Evolutionary conservation across 2,888 invertebrate species (phyloP).

Genomic region (Isoperla grammatica): DNA sequence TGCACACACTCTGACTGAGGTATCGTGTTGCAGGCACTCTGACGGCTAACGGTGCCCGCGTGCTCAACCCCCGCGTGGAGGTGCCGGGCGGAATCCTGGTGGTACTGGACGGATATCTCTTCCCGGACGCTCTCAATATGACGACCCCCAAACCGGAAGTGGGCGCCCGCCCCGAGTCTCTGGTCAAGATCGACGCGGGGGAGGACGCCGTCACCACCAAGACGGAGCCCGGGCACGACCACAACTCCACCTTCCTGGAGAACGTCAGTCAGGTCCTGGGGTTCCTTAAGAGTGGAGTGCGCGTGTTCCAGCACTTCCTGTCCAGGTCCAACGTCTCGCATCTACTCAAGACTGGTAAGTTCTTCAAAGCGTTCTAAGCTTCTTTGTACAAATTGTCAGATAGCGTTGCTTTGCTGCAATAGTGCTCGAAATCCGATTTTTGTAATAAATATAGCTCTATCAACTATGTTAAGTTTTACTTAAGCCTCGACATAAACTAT

Average conservation of each 20-base stretch:
- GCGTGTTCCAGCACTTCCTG: slow-evolving; percentile 58
- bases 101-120: slow-evolving; percentile 46
- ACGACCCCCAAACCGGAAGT: slow-evolving; percentile 39
- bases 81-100: slow-evolving; percentile 45
- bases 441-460: too few relatives aligned
- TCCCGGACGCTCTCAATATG: slow-evolving; percentile 43
- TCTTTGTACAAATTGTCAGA: too few relatives aligned
- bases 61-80: slow-evolving; percentile 43
- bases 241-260: slow-evolving; percentile 44
- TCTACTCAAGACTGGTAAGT: slow-evolving; percentile 49
- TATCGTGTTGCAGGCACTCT: slow-evolving; percentile 34
- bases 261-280: slow-evolving; percentile 51
- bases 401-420: too few relatives aligned
- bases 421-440: too few relatives aligned
- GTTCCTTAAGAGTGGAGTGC: slow-evolving; percentile 56
- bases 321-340: slow-evolving; percentile 55
- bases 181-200: slow-evolving; percentile 14
- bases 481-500: too few relatives aligned
- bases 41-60: slow-evolving; percentile 44
- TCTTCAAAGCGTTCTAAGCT: too few relatives aligned
- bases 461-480: too few relatives aligned
- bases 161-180: slow-evolving; percentile 9
- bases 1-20: not conserved
- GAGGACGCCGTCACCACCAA: slow-evolving; percentile 34
- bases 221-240: slow-evolving; percentile 22